These are phyloP conservation scores for Luidia sarsii DNA, from an alignment of 53 echinoderm and acorn worm genomes.

Conservation along the genomic window DNA sequence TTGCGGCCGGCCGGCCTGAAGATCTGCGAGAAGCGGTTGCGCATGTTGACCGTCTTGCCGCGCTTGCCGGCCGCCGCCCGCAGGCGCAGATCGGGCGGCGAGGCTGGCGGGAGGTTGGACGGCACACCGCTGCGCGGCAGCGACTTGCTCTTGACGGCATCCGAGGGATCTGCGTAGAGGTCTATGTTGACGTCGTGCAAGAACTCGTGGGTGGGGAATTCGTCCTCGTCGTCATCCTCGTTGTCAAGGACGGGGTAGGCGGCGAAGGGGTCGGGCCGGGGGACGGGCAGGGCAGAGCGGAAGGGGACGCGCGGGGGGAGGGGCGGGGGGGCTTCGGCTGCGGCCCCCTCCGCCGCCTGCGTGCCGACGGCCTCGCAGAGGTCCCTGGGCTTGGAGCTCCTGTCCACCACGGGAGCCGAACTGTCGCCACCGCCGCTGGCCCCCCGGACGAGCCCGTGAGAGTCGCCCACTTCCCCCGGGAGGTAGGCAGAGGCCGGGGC, in stretches of 20 bases:
- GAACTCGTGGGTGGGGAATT: constrained; percentile 53
- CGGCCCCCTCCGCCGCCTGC: background rate
- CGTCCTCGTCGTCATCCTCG: constrained; percentile 50
- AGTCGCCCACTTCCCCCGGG: background rate
- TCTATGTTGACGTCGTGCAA: constrained; percentile 50
- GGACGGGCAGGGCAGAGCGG: background rate
- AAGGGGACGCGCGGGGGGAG: constrained; percentile 42
- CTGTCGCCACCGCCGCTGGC: constrained; percentile 32
- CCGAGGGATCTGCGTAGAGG: constrained; percentile 34
- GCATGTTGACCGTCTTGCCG: constrained; percentile 42
- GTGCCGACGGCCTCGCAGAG: constrained; percentile 13
- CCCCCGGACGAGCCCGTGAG: background rate
- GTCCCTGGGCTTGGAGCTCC: constrained; percentile 60
- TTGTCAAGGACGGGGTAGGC: constrained; percentile 9
- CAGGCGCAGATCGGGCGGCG: constrained; percentile 50
- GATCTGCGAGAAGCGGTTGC: constrained; percentile 50
- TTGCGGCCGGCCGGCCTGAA: constrained; percentile 43
- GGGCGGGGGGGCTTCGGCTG: constrained; percentile 27
- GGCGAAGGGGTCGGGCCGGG: constrained; percentile 5
- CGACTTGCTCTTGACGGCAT: constrained; percentile 45
- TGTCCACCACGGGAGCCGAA: constrained; percentile 41
- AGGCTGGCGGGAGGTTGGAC: constrained; percentile 5
- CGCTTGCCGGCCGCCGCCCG: constrained; percentile 28
- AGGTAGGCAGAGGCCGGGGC: background rate
- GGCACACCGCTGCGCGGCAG: constrained; percentile 27